Percentiles rank a stretch among this genome's conserved stretches.
phyloP scores from a whole-genome alignment of 2,888 invertebrate species.

The Taenaris catops region DNA sequence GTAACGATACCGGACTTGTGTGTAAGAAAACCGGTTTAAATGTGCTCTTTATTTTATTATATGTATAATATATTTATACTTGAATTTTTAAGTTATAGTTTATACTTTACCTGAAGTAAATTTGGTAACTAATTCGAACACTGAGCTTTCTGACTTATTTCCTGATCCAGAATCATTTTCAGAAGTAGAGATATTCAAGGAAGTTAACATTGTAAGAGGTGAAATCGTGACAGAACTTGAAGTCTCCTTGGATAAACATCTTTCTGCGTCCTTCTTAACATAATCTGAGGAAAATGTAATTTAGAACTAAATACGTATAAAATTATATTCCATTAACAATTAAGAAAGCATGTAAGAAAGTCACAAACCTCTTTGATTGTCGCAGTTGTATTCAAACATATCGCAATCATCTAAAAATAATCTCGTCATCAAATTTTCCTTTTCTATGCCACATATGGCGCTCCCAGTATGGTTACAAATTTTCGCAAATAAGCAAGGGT shows the following conservation, averaged over 20 bases:
- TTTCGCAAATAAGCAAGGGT: conserved; percentile 37
- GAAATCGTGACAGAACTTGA: background rate
- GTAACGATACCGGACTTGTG: too few relatives aligned
- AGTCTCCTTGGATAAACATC: conserved; percentile 6
- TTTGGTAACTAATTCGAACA: too few relatives aligned
- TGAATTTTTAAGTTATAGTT: too few relatives aligned
- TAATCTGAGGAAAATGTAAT: conserved; percentile 3
- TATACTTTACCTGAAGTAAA: too few relatives aligned
- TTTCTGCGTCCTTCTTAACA: background rate
- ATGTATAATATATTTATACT: too few relatives aligned
- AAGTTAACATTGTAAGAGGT: background rate
- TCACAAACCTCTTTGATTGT: conserved; percentile 33
- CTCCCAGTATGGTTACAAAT: conserved; percentile 49
- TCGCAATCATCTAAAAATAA: conserved; percentile 52
- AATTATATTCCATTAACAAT: background rate
- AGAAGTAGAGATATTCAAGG: conserved; percentile 1
- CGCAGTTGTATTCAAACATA: conserved; percentile 53
- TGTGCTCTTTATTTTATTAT: too few relatives aligned
- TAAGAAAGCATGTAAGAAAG: background rate
- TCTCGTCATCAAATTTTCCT: conserved; percentile 23
- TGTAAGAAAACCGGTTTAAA: too few relatives aligned
- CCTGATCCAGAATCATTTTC: too few relatives aligned
- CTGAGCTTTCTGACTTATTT: too few relatives aligned
- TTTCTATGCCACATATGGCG: conserved; percentile 39
- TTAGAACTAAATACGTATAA: background rate